Conservation (phyloP, 37 sponge, comb jelly and placozoan species). For the Amphimedon queenslandica region DNA sequence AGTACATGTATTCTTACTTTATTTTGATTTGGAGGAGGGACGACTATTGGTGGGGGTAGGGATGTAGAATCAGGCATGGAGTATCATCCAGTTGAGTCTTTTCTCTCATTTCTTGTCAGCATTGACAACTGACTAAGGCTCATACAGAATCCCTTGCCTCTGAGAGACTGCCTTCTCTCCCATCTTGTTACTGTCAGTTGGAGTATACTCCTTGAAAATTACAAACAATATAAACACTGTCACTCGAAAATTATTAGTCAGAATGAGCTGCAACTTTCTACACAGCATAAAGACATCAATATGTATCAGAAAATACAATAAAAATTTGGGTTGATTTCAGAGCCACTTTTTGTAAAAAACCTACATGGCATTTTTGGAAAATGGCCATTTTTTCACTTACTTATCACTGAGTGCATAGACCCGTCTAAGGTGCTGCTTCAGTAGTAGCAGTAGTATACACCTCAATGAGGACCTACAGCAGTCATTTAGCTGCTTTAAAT, state of each 20-base stretch:
- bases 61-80: slow-evolving; percentile 48
- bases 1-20: too few species aligned
- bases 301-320: too few species aligned
- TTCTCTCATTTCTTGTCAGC: not conserved
- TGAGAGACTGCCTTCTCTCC: slow-evolving; percentile 75
- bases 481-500: slow-evolving; percentile 48
- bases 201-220: slow-evolving; percentile 82
- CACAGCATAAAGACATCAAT: too few species aligned
- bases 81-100: slow-evolving; percentile 25
- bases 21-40: too few species aligned
- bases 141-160: slow-evolving; percentile 39
- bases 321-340: too few species aligned
- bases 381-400: slow-evolving; percentile 11
- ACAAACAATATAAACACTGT: not conserved
- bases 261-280: too few species aligned
- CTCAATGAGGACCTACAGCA: slow-evolving; percentile 63
- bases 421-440: slow-evolving; percentile 77
- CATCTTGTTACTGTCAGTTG: slow-evolving; percentile 75
- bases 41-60: too few species aligned
- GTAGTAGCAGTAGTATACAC: slow-evolving; percentile 67
- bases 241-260: too few species aligned
- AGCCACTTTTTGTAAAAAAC: too few species aligned
- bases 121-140: slow-evolving; percentile 44
- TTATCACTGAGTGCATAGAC: slow-evolving; percentile 67
- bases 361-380: too few species aligned